phyloP scores from a whole-genome alignment of 2,888 invertebrate genomes.

The Adelphocoris suturalis region DNA sequence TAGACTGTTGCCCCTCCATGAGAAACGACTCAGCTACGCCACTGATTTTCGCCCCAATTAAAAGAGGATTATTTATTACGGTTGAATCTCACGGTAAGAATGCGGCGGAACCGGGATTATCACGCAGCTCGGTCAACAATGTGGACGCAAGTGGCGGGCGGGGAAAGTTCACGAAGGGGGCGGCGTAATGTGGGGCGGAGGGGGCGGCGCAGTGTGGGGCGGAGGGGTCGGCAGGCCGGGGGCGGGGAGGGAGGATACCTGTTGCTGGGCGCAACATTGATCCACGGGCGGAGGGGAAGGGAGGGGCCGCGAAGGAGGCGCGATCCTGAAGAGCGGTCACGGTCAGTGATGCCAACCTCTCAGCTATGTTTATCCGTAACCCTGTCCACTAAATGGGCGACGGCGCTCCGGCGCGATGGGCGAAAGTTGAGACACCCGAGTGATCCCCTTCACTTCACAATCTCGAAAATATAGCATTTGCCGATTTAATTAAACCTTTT shows the following conservation, averaged over 20 bases:
- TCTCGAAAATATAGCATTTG: too few species aligned
- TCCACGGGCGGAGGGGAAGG: slow-evolving; percentile 41
- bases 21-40: too few species aligned
- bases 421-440: too few species aligned
- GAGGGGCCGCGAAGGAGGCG: not conserved
- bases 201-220: too few species aligned
- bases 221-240: not conserved
- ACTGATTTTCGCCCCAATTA: too few species aligned
- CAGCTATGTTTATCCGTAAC: too few species aligned
- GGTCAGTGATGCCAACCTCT: not conserved
- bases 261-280: slow-evolving; percentile 71
- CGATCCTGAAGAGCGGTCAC: not conserved
- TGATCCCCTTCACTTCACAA: too few species aligned
- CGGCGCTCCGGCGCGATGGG: too few species aligned
- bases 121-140: not conserved
- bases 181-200: not conserved
- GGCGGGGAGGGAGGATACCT: slow-evolving; percentile 47
- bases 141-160: not conserved
- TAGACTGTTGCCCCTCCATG: too few species aligned
- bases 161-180: slow-evolving; percentile 41
- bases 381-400: too few species aligned
- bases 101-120: not conserved
- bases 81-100: not conserved
- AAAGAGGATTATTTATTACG: not conserved
- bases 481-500: too few species aligned